Evolutionary conservation across 2,888 invertebrate genomes (phyloP).

Genomic region (Tipula confusa): DNA sequence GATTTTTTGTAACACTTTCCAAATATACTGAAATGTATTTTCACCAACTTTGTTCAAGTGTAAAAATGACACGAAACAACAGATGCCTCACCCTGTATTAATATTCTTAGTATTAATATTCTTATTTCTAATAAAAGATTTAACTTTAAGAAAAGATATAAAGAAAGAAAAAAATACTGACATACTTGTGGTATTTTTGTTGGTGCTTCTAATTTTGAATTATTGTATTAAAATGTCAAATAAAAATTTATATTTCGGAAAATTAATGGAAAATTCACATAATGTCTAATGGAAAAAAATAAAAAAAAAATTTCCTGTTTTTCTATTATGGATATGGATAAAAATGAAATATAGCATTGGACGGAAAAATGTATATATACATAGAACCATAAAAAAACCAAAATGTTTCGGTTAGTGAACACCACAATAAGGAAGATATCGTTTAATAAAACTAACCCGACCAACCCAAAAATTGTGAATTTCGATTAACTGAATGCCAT

Average conservation of each 20-base stretch:
- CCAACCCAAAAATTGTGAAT: neutral
- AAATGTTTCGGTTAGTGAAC: neutral
- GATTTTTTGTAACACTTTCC: too few species aligned
- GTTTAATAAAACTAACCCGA: neutral
- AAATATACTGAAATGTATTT: too few species aligned
- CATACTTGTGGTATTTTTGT: neutral
- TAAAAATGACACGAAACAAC: too few species aligned
- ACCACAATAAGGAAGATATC: neutral
- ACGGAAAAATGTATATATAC: neutral
- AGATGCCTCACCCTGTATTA: neutral
- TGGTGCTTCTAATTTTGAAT: neutral
- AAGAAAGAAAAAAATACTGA: neutral
- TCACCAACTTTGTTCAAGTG: too few species aligned
- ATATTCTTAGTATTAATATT: neutral
- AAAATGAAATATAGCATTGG: neutral
- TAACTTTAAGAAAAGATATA: conserved; percentile 4
- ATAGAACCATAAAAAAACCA: neutral
- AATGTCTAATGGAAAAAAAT: neutral
- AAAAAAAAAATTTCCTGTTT: neutral
- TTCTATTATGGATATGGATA: neutral
- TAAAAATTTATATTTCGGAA: neutral
- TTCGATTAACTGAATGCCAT: neutral
- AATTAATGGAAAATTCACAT: neutral
- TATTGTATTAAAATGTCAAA: conserved; percentile 3
- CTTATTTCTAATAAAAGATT: neutral